Conservation (phyloP, 2,113 vertebrate genomes). For the Vireo altiloquus region DNA sequence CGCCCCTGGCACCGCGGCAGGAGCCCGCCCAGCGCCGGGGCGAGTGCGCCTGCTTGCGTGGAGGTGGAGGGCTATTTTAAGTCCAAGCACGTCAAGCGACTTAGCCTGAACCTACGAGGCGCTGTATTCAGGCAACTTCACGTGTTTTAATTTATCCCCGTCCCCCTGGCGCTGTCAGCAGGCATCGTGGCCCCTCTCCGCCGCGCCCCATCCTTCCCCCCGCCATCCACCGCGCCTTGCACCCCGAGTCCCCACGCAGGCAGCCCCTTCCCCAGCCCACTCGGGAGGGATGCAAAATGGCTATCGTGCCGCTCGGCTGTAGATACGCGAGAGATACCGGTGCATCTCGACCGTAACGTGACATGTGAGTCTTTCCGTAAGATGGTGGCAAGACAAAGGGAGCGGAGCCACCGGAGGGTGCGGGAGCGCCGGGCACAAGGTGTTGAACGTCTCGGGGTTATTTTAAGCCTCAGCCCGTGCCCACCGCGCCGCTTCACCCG, state of each 20-base stretch:
- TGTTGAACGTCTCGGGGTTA: background rate
- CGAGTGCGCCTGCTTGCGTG: slow-evolving; percentile 37
- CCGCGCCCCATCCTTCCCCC: background rate
- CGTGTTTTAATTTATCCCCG: background rate
- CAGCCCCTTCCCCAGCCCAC: slow-evolving; percentile 61
- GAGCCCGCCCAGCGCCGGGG: background rate
- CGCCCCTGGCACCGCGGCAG: slow-evolving; percentile 25
- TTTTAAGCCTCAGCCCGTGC: slow-evolving; percentile 9
- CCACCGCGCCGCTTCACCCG: background rate
- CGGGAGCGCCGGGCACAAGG: slow-evolving; percentile 2
- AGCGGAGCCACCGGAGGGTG: background rate
- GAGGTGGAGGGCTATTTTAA: slow-evolving; percentile 57
- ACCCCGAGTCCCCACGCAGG: background rate
- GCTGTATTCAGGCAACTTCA: slow-evolving; percentile 5
- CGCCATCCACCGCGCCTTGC: background rate
- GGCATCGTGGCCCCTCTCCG: background rate
- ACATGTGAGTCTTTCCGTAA: slow-evolving; percentile 74
- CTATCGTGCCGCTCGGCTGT: slow-evolving; percentile 62
- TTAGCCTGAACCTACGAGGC: slow-evolving; percentile 6
- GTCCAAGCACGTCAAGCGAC: slow-evolving; percentile 53
- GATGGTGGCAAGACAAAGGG: slow-evolving; percentile 77
- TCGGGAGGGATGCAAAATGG: slow-evolving; percentile 73
- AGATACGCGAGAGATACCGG: slow-evolving; percentile 60
- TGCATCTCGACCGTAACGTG: slow-evolving; percentile 33
- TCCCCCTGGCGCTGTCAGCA: background rate